Evolutionary conservation across 2,888 invertebrate genomes (phyloP).

Genomic region (Agelastica alni): DNA sequence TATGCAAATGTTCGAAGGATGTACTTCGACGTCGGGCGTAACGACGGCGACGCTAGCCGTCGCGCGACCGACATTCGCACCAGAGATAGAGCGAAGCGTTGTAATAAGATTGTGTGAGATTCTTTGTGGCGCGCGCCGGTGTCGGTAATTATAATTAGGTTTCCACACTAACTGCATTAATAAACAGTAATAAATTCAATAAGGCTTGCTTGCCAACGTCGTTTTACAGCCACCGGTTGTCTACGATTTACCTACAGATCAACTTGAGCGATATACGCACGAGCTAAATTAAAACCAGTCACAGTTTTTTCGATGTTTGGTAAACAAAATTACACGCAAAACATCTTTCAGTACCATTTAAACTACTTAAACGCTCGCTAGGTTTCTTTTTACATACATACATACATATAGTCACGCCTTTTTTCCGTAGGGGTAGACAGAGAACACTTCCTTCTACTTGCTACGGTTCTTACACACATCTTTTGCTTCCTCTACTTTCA

Average conservation of each 20-base stretch:
- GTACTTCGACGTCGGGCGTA: not conserved
- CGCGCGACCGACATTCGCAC: slow-evolving; percentile 6
- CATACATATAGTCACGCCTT: no score
- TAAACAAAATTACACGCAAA: no score
- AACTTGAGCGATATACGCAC: no score
- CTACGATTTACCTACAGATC: slow-evolving; percentile 23
- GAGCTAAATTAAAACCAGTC: no score
- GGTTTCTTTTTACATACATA: no score
- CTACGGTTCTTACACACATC: no score
- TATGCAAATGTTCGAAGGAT: slow-evolving; percentile 9
- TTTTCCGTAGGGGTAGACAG: no score
- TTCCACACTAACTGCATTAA: slow-evolving; percentile 57
- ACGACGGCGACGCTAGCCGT: not conserved
- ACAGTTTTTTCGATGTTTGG: no score
- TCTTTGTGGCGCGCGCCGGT: slow-evolving; percentile 45
- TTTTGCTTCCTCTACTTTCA: no score
- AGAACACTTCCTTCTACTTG: no score
- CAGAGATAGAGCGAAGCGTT: slow-evolving; percentile 10
- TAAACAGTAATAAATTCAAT: slow-evolving; percentile 55
- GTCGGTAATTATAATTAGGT: slow-evolving; percentile 56
- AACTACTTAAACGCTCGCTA: no score
- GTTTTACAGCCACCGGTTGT: slow-evolving; percentile 40
- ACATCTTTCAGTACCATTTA: no score
- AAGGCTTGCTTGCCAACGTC: slow-evolving; percentile 47
- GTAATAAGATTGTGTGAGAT: slow-evolving; percentile 48